These are phyloP conservation scores for Beaufortia kweichowensis DNA, from an alignment of 2,113 vertebrate species.

Conservation along the genomic window DNA sequence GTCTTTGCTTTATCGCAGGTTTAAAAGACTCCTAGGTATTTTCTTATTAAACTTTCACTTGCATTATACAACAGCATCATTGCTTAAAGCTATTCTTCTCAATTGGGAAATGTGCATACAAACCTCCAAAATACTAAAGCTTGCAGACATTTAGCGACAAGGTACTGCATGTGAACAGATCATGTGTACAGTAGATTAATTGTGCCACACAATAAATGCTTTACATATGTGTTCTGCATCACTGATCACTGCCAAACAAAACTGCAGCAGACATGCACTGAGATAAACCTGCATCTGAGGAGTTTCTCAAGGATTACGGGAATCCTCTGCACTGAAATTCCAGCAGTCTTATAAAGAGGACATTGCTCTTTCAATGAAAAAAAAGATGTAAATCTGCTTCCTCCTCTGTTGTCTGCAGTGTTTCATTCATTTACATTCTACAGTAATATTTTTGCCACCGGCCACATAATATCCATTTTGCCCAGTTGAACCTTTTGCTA, in stretches of 20 bases:
- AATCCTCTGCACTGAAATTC: constrained; percentile 48
- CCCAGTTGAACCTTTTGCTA: no score
- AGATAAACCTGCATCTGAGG: constrained; percentile 47
- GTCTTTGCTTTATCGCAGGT: background rate
- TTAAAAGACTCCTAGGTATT: background rate
- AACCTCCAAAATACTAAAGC: no score
- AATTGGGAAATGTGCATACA: background rate
- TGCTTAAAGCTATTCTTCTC: background rate
- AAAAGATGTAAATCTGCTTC: constrained; percentile 59
- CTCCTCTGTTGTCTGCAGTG: constrained; percentile 52
- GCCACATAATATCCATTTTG: constrained; percentile 10
- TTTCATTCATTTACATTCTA: constrained; percentile 42
- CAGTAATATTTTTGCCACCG: constrained; percentile 31
- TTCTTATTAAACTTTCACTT: background rate
- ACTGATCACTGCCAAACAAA: background rate
- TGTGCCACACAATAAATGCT: background rate
- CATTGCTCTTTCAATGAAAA: constrained; percentile 48
- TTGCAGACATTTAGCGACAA: no score
- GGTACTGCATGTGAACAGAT: background rate
- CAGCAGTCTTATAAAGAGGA: constrained; percentile 52
- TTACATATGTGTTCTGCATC: background rate
- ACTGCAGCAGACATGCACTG: constrained; percentile 20
- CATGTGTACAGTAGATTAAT: background rate
- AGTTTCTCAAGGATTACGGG: constrained; percentile 53
- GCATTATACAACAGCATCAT: no score